Conservation (phyloP, 2,888 invertebrate genomes). For the Seira ritae region DNA sequence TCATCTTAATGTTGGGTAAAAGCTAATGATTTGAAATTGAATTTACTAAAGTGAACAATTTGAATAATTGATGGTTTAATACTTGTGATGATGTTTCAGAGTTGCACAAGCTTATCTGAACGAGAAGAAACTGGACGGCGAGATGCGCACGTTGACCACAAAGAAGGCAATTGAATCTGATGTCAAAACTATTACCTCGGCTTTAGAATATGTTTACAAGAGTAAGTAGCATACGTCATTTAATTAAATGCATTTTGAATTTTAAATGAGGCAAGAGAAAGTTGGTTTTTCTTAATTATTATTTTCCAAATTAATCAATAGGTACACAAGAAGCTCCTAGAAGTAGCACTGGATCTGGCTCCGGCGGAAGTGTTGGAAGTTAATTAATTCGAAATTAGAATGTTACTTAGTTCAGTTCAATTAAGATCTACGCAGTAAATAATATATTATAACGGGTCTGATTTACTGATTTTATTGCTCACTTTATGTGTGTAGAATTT, state of each 20-base stretch:
- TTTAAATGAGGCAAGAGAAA: background rate
- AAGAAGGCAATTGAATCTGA: conserved; percentile 97
- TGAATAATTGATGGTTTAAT: too few species aligned
- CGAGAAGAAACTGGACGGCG: conserved; percentile 97
- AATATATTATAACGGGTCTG: too few species aligned
- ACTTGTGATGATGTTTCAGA: conserved; percentile 78
- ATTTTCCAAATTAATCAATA: too few species aligned
- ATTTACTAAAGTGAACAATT: background rate
- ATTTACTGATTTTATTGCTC: too few species aligned
- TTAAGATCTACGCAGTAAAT: background rate
- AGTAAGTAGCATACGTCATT: conserved; percentile 74
- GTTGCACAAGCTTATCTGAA: conserved; percentile 99
- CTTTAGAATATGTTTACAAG: conserved; percentile 95
- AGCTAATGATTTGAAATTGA: conserved; percentile 35
- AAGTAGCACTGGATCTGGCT: conserved; percentile 41
- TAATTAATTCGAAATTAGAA: too few species aligned
- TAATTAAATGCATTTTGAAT: conserved; percentile 3
- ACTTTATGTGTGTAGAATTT: conserved; percentile 12
- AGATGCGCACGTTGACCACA: conserved; percentile 95
- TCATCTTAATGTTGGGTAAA: conserved; percentile 97
- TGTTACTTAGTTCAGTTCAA: background rate
- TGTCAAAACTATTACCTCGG: conserved; percentile 93
- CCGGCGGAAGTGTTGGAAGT: conserved; percentile 19
- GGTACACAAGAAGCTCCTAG: conserved; percentile 54
- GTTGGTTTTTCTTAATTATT: background rate